phyloP scores from a whole-genome alignment of 1,140 invertebrate species.

The Drosophila insularis region DNA sequence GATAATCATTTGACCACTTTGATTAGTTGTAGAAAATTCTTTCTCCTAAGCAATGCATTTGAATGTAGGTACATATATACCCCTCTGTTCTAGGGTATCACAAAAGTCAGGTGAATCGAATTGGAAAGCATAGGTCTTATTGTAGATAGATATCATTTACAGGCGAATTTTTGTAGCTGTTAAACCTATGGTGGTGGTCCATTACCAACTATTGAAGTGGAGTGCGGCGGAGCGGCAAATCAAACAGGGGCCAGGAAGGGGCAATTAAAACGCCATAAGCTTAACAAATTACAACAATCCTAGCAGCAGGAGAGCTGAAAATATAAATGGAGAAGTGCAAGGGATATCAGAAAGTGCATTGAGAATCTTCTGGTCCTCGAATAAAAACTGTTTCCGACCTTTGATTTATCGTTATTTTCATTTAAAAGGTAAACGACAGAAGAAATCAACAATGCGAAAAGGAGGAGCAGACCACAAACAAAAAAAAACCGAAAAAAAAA shows the following conservation, averaged over 20 bases:
- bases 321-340: neutral
- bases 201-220: neutral
- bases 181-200: constrained; percentile 2
- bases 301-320: constrained; percentile 3
- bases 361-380: neutral
- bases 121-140: constrained; percentile 38
- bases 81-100: constrained; percentile 2
- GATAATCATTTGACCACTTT: too few relatives aligned
- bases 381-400: constrained; percentile 43
- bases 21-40: too few relatives aligned
- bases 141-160: constrained; percentile 32
- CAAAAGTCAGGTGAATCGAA: constrained; percentile 1
- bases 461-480: constrained; percentile 13
- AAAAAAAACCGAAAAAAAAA: constrained; percentile 29
- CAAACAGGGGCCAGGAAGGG: neutral
- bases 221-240: neutral
- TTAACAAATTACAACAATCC: constrained; percentile 46
- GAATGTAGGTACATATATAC: neutral
- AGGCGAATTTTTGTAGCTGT: neutral
- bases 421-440: constrained; percentile 80
- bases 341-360: constrained; percentile 33
- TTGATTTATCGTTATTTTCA: constrained; percentile 80
- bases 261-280: constrained; percentile 55
- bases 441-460: constrained; percentile 67
- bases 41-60: too few relatives aligned